These are phyloP conservation scores for Prietella phreatophila DNA, from an alignment of 2,113 vertebrate species.

Conservation along the genomic window DNA sequence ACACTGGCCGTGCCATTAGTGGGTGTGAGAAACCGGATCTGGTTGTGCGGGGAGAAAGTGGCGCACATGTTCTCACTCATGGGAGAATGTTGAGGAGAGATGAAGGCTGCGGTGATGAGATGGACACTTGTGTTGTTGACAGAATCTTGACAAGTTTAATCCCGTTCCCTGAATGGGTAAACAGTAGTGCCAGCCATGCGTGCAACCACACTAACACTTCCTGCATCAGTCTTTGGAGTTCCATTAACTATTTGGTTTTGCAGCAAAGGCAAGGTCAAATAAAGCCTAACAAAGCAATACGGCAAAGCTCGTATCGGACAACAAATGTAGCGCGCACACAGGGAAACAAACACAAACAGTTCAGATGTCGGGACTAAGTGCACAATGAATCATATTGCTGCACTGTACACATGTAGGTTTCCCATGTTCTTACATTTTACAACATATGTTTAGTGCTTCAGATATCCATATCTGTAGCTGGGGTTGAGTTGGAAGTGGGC, in stretches of 20 bases:
- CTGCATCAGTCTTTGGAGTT: constrained; percentile 63
- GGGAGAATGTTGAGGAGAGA: constrained; percentile 66
- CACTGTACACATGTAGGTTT: background rate
- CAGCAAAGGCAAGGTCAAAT: constrained; percentile 31
- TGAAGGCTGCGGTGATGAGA: constrained; percentile 71
- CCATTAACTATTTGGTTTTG: constrained; percentile 60
- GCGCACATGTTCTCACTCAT: constrained; percentile 73
- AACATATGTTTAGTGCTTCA: background rate
- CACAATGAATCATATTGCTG: background rate
- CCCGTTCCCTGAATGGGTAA: constrained; percentile 68
- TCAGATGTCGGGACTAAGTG: background rate
- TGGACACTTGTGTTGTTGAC: constrained; percentile 76
- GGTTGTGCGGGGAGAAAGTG: constrained; percentile 18
- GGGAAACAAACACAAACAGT: constrained; percentile 31
- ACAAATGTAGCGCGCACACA: background rate
- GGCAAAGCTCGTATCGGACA: constrained; percentile 2
- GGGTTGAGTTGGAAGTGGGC: background rate
- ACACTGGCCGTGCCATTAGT: constrained; percentile 18
- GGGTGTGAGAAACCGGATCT: constrained; percentile 33
- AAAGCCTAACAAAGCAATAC: constrained; percentile 6
- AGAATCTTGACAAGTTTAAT: constrained; percentile 78
- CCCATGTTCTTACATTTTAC: background rate
- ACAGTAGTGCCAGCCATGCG: constrained; percentile 68
- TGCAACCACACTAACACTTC: constrained; percentile 68
- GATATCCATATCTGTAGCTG: background rate